A percentile compares a stretch with the other conserved stretches of the same genome.
These are phyloP conservation scores for Fundulus diaphanus DNA, from an alignment of 2,797 vertebrate species.

Conservation along the genomic window DNA sequence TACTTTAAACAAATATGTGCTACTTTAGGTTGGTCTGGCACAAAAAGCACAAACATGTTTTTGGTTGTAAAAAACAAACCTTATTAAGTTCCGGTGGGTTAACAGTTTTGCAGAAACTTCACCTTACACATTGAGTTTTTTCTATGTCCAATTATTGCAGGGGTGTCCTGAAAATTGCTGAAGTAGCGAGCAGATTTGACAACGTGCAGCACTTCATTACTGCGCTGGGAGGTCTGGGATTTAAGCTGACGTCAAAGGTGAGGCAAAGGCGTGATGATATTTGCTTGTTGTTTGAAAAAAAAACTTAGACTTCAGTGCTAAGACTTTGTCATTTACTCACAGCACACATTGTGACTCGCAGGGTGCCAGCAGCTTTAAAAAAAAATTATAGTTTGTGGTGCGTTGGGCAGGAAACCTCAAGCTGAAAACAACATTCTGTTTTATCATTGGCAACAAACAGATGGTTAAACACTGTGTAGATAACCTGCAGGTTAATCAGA, in stretches of 20 bases:
- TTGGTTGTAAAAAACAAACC: neutral
- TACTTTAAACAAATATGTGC: neutral
- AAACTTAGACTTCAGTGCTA: neutral
- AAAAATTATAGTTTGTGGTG: conserved; percentile 3
- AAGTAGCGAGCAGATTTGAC: conserved; percentile 93
- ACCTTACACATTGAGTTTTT: neutral
- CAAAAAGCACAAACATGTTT: neutral
- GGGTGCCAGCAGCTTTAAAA: conserved; percentile 1
- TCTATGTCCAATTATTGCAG: conserved; percentile 66
- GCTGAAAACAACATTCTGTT: neutral
- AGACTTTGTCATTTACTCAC: neutral
- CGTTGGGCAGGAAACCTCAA: conserved; percentile 25
- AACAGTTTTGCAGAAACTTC: neutral
- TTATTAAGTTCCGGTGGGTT: neutral
- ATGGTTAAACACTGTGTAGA: neutral
- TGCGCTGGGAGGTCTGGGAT: conserved; percentile 85
- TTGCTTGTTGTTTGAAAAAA: neutral
- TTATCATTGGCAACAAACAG: conserved; percentile 11
- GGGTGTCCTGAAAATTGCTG: conserved; percentile 90
- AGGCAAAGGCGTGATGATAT: conserved; percentile 5
- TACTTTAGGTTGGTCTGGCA: neutral
- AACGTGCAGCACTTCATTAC: conserved; percentile 80
- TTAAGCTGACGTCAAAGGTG: conserved; percentile 88
- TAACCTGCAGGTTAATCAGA: neutral
- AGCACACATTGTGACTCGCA: neutral